Evolutionary conservation across 2,888 invertebrate species (phyloP), one percentile per base, ranked within the genome.

Genomic region (Habroteleia sp.): DNA sequence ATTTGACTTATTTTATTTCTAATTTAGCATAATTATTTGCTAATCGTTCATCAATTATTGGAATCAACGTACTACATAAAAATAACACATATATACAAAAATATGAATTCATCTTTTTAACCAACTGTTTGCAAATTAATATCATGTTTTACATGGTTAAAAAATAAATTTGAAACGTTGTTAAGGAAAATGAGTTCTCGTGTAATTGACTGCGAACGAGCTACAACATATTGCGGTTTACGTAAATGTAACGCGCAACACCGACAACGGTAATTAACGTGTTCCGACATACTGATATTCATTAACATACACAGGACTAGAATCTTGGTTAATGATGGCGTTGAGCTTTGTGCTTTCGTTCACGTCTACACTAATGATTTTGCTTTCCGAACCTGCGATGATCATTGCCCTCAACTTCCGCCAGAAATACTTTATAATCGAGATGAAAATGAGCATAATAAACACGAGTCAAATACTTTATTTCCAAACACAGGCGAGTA

Each of bases 141-240:
- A n/a, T n/a, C n/a, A n/a, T n/a, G n/a, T n/a, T n/a, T n/a, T n/a
- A n/a, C n/a, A n/a, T n/a, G n/a, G n/a, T n/a, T n/a, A n/a, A n/a
- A n/a, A n/a, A n/a, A n/a, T n/a, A n/a, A n/a, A n/a, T n/a, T n/a
- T n/a, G n/a, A n/a, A n/a, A n/a, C n/a, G n/a, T n/a, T 20, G 20
- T 3, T 20, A 20, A 20, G 20, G 5, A 20, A 20, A 5, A 20
- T 3, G 5, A 20, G 20, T 20, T 20, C 17, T 58, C 42, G 33
- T 56, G 20, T 39, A 65, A 60, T 52, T 66, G 41, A 66, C 56
- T 62, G 75, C 72, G 62, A 63, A 72, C 68, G 56, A 63, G 71
- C 68, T 68, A 62, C 41, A 69, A 58, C 41, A 52, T 63, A 74
- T 48, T 54, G 65, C 41, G 39, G 35, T 74, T 50, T 65, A 65